A percentile compares a stretch with the other conserved stretches of the same genome.
These are phyloP conservation scores for Bryconaethiops microstoma DNA, from an alignment of 2,797 vertebrate species.

Conservation along the genomic window DNA sequence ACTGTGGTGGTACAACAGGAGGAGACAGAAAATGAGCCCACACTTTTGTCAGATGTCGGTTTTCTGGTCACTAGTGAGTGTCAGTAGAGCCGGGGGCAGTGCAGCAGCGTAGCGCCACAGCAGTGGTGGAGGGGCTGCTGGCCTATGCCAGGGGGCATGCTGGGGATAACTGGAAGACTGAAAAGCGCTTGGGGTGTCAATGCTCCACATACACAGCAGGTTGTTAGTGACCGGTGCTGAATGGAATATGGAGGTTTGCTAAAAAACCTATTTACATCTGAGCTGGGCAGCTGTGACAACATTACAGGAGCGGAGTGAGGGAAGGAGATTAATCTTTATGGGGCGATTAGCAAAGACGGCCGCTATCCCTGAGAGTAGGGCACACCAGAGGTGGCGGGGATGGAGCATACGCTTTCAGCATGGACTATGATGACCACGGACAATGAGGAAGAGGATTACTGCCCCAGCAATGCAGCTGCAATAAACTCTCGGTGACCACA, in stretches of 20 bases:
- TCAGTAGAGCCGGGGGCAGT: conserved; percentile 2
- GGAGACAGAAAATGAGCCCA: conserved; percentile 23
- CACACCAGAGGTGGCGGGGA: conserved; percentile 8
- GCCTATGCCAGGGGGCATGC: conserved; percentile 58
- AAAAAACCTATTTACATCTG: conserved; percentile 58
- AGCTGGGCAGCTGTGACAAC: conserved; percentile 56
- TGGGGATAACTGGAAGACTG: conserved; percentile 63
- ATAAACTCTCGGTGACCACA: conserved; percentile 1
- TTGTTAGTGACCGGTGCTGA: conserved; percentile 64
- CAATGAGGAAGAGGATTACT: conserved; percentile 15
- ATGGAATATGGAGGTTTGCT: conserved; percentile 56
- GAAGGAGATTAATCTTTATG: conserved; percentile 62
- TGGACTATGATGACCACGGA: conserved; percentile 2
- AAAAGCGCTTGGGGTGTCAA: conserved; percentile 57
- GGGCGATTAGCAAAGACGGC: conserved; percentile 54
- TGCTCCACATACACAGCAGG: conserved; percentile 40
- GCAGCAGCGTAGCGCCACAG: conserved; percentile 41
- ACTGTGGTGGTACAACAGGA: background rate
- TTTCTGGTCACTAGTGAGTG: conserved; percentile 11
- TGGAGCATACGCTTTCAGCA: conserved; percentile 1
- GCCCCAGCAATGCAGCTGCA: background rate
- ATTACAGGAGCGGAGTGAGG: conserved; percentile 54
- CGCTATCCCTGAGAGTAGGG: conserved; percentile 11
- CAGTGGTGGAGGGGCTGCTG: conserved; percentile 45
- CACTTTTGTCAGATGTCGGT: conserved; percentile 18